phyloP scores from a whole-genome alignment of 2,797 vertebrate species.

The Cetoscarus ocellatus region DNA sequence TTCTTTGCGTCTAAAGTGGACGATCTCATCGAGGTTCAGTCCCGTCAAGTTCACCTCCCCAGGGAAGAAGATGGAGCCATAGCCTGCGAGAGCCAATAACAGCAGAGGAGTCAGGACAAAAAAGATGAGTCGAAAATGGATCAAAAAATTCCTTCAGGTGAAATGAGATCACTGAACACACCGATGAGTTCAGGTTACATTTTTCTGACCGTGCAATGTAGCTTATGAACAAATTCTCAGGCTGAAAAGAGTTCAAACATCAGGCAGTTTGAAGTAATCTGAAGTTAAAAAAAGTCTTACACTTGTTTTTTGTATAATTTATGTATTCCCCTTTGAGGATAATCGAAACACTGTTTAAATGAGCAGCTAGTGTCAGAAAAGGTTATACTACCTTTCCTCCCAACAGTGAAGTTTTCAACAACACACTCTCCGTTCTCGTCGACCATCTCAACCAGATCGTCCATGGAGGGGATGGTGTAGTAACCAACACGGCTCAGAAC shows the following conservation, averaged over 20 bases:
- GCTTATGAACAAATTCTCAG: too few relatives aligned
- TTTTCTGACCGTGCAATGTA: too few relatives aligned
- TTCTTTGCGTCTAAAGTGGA: conserved; percentile 95
- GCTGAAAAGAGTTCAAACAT: not conserved
- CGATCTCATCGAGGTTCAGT: conserved; percentile 93
- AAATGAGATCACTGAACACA: too few relatives aligned
- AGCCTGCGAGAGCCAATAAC: conserved; percentile 82
- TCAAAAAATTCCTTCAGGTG: too few relatives aligned
- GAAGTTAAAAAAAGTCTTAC: too few relatives aligned
- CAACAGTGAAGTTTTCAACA: conserved; percentile 93
- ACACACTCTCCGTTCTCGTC: conserved; percentile 90
- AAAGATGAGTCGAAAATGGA: not conserved
- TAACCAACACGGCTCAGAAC: conserved; percentile 91
- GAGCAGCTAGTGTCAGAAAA: not conserved
- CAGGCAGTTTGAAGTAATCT: not conserved
- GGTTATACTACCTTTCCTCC: conserved; percentile 88
- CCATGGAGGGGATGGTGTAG: conserved; percentile 95
- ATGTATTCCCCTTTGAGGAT: too few relatives aligned
- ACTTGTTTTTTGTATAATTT: too few relatives aligned
- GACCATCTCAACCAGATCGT: conserved; percentile 90
- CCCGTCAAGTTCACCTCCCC: conserved; percentile 91
- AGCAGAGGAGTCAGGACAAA: not conserved
- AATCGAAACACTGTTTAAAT: too few relatives aligned
- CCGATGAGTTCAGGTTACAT: too few relatives aligned
- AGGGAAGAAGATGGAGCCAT: conserved; percentile 94